These are phyloP conservation scores for Anarrhichthys ocellatus DNA, from an alignment of 2,113 vertebrate species.

Conservation along the genomic window DNA sequence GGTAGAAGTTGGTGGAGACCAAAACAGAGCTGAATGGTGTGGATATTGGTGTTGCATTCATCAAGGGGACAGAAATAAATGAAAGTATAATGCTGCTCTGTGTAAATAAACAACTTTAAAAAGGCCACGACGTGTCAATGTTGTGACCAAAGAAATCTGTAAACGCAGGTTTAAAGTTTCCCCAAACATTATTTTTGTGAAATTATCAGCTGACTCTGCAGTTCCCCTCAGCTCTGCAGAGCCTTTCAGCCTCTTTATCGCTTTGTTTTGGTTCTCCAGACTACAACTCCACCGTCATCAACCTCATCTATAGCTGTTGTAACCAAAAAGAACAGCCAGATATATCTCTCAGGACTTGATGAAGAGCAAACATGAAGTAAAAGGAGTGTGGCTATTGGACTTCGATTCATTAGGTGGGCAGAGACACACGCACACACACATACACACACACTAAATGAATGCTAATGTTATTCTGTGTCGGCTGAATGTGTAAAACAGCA, in stretches of 20 bases:
- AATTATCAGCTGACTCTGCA: not conserved
- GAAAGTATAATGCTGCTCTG: not conserved
- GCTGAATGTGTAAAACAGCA: conserved; percentile 6
- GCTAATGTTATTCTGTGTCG: conserved; percentile 11
- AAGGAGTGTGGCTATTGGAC: not conserved
- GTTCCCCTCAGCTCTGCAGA: not conserved
- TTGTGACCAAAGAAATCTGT: not conserved
- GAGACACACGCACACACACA: not conserved
- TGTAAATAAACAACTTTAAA: not conserved
- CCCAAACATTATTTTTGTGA: no score
- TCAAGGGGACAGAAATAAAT: not conserved
- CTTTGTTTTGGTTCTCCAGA: not conserved
- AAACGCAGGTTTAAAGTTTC: not conserved
- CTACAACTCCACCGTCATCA: conserved; percentile 1
- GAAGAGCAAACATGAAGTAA: not conserved
- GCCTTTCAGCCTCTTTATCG: not conserved
- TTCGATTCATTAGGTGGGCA: not conserved
- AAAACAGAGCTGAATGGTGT: not conserved
- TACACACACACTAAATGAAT: not conserved
- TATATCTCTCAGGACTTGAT: not conserved
- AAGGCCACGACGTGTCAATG: not conserved
- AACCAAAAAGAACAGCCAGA: not conserved
- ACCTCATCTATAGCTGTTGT: not conserved
- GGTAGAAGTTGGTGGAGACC: not conserved
- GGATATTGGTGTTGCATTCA: not conserved